Base-by-base conservation (phyloP, 1,140 invertebrate species). In the Myzus persicae region DNA sequence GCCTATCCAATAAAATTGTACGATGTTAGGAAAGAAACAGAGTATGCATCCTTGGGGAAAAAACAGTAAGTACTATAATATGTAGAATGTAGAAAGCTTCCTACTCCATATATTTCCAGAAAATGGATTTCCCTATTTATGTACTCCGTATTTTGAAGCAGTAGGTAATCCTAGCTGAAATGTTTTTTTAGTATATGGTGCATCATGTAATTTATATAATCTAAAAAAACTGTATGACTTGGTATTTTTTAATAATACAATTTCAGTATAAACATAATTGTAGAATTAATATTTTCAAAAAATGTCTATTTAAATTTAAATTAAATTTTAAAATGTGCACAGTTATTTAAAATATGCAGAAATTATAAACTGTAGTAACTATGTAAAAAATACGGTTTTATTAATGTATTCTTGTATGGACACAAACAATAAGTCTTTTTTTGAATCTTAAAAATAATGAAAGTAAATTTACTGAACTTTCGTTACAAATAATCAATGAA, bases 51-150 rank as follows among this genome's bases (percentile, higher is more conserved):
- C 59, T 76, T 76, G 31, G 59, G 59, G 59, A n/a, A 76, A 67
- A 76, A 51, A 51, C 14, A 76, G 59, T 76, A 76, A 76, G 59
- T n/a, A n/a, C 14, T 76, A 36, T 76, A n/a, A n/a, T 76, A 76
- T 36, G 59, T 76, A 76, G 31, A 76, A 76, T n/a, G n/a, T 76
- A 76, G 31, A 76, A 18, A 36, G 31, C 11, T 76, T 76, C 0
- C 31, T 76, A 36, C 59, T 76, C 14, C 59, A n/a, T 76, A 76
- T 4, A 76, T 76, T 76, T 67, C 18, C 14, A 76, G 59, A 76
- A 76, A 76, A 76, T 76, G n/a, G 59, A n/a, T 76, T n/a, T 76
- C 5, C 59, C 59, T 76, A 76, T 76, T 76, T 76, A 76, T 76
- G n/a, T 18, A 76, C 31, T 31, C 3, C 31, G 59, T n/a, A 67